Base-by-base conservation (phyloP, 1,140 invertebrate genomes). In the Agraylea sexmaculata region DNA sequence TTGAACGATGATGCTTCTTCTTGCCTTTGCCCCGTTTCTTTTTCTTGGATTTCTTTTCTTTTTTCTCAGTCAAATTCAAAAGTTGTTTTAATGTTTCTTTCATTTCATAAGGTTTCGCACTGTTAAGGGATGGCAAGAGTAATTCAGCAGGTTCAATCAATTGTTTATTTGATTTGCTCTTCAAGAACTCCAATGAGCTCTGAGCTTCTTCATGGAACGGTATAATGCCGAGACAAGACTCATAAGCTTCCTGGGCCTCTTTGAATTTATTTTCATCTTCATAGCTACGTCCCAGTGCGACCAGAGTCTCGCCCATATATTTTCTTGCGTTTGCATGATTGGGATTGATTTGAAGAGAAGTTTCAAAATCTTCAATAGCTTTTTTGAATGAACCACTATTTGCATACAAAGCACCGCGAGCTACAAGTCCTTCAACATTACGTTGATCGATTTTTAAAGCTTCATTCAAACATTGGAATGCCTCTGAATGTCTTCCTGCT, bases 381-480 rank as follows among this genome's bases (percentile, higher is more conserved):
- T 88, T 90, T 51, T 83, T 79, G 62, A 90, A 94, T 54, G 79
- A 90, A 30, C 87, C 87, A 59, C 85, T 88, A 56, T 96, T 94
- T 8, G 90, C 91, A 66, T 88, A 92, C 58, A 96, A 62, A 31
- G 90, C 90, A 49, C 90, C 91, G 58, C 90, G 71, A 8, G 91
- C 91, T 1, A 94, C 90, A 29, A 93, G 66, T 31, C 88, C 92
- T 69, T 96, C 92, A 1, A 94, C 87, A 70, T 94, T 95, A 47
- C 80, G 72, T 6, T 83, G 77, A 70, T 95, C 91, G 51, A 95
- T 91, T 55, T 78, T 83, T 2, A 96, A 64, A 2, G 90, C 90
- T 65, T 90, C 90, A 64, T 94, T 95, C 1, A 95, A 70, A 55
- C 87, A 89, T 57, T 94, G 90, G 65, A 94, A 93, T 27, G 91